These are phyloP conservation scores for Diachasma alloeum DNA, from an alignment of 1,140 invertebrate genomes.

Conservation along the genomic window DNA sequence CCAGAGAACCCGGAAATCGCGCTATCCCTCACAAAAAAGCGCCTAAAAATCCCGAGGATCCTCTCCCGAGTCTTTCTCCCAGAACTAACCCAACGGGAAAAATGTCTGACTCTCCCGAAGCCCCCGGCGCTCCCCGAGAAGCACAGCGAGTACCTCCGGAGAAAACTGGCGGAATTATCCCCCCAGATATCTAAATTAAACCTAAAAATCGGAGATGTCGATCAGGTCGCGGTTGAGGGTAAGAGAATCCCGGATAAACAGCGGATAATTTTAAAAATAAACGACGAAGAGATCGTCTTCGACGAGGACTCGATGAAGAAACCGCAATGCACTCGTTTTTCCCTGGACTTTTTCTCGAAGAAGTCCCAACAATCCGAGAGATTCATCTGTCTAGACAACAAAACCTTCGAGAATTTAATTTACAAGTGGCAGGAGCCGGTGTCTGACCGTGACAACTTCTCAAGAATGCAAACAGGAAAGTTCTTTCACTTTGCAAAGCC, in stretches of 20 bases:
- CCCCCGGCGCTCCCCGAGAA: slow-evolving; percentile 14
- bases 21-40: slow-evolving; percentile 14
- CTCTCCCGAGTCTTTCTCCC: slow-evolving; percentile 60
- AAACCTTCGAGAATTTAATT: not conserved
- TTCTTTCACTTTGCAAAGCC: not conserved
- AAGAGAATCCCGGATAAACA: not conserved
- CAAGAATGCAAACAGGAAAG: not conserved
- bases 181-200: slow-evolving; percentile 30
- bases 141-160: slow-evolving; percentile 32
- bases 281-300: not conserved
- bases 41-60: slow-evolving; percentile 36
- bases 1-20: slow-evolving; percentile 27
- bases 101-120: slow-evolving; percentile 7
- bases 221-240: slow-evolving; percentile 31
- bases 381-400: not conserved
- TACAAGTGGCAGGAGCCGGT: not conserved
- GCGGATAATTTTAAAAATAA: not conserved
- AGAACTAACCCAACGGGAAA: slow-evolving; percentile 50
- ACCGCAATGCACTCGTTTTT: not conserved
- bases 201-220: slow-evolving; percentile 29
- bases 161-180: slow-evolving; percentile 25
- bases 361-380: not conserved
- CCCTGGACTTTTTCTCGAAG: not conserved
- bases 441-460: not conserved
- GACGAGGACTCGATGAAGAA: not conserved